Base-by-base conservation (phyloP, 2,888 invertebrate species). In the Sisyra terminalis region DNA sequence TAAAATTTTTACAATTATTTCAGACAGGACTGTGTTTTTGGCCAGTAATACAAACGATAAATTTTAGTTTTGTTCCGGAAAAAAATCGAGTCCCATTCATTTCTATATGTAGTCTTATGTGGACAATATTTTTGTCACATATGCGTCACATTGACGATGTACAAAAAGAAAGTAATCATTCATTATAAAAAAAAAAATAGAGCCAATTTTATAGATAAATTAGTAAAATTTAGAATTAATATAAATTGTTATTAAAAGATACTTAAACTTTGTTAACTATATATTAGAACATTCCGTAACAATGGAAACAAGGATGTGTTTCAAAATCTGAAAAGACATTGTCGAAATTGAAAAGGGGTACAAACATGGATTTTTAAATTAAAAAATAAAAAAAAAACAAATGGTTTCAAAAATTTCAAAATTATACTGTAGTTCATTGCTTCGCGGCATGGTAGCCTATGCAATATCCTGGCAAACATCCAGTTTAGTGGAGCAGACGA, bases 381-480 rank as follows among this genome's bases (percentile, higher is more conserved):
- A 24, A 24, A 5, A 24, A 24, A 3, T 24, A 5, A 5, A 24
- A 24, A 24, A 24, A 24, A 24, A 24, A 24, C 24, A 24, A 24
- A 24, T 24, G 24, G 24, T 24, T 24, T 24, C 24, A 24, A 24
- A 24, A 24, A 5, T 24, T 24, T 24, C 24, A 24, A 24, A 24
- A 24, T 24, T 24, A 7, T 24, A 24, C 24, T 5, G 7, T 24
- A 24, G 24, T 24, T 5, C 3, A 24, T 7, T 61, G 58, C 66
- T 65, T 60, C 64, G 61, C 51, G 82, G 82, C 46, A 80, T 82
- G 77, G 62, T 74, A 43, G 73, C 79, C 0, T 83, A 82, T 55
- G 71, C 74, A 45, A 55, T 76, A 30, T 74, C 80, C 50, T 82
- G 80, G 82, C 83, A 83, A 32, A 63, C 71, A 10, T 79, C 82